Conservation (phyloP, 2,888 invertebrate species). For the Phortica magna region DNA sequence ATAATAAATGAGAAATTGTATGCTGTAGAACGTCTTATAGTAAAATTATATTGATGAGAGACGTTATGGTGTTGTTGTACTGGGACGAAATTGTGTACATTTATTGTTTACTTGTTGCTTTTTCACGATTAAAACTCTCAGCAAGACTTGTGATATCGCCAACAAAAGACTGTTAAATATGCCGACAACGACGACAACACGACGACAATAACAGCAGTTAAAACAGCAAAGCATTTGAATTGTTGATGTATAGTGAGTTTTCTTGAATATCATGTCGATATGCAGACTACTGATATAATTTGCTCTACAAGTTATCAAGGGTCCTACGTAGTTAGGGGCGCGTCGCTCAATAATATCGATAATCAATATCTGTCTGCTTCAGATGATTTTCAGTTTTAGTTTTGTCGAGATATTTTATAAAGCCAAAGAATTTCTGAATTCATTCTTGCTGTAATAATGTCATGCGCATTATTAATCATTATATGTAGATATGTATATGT, state of each 20-base stretch:
- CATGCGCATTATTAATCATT: no score
- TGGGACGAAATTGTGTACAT: background rate
- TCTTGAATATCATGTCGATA: no score
- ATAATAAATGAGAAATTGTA: conserved; percentile 8
- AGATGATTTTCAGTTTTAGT: no score
- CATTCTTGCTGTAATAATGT: no score
- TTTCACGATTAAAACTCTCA: background rate
- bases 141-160: background rate
- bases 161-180: background rate
- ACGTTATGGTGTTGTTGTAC: background rate
- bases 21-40: background rate
- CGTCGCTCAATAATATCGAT: background rate
- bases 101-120: background rate
- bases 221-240: no score
- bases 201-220: background rate
- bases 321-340: background rate
- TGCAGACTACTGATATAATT: no score
- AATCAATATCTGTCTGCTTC: no score
- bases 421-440: no score
- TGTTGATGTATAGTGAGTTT: no score
- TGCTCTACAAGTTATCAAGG: background rate
- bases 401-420: no score
- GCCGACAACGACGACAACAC: background rate
- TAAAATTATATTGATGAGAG: background rate
- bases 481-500: no score